Conservation (phyloP, 2,113 vertebrate species). For the Gallinago undulata region DNA sequence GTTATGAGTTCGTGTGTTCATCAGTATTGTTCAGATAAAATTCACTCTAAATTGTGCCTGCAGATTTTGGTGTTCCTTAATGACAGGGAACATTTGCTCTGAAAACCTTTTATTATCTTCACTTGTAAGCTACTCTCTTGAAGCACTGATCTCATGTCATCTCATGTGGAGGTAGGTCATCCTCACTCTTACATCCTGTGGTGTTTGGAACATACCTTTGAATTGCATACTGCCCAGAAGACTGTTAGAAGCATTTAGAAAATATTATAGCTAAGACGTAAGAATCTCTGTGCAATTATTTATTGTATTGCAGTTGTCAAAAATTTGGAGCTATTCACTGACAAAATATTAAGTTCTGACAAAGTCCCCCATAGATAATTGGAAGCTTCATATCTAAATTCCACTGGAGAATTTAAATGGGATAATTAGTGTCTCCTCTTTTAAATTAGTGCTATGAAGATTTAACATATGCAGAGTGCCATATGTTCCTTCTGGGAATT, state of each 20-base stretch:
- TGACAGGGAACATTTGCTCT: not conserved
- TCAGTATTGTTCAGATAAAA: not conserved
- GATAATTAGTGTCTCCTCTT: not conserved
- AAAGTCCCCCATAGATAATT: not conserved
- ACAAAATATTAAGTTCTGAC: not conserved
- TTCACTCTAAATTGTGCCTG: not conserved
- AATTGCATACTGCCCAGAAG: not conserved
- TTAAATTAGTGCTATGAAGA: not conserved
- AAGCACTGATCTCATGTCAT: not conserved
- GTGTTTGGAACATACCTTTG: not conserved
- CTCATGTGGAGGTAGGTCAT: not conserved
- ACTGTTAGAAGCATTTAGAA: not conserved
- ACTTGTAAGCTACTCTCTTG: not conserved
- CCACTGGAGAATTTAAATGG: not conserved
- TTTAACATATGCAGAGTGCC: not conserved
- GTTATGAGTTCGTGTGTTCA: not conserved
- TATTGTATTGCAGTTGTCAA: not conserved
- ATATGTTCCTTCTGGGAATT: rapidly evolving
- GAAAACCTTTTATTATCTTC: not conserved
- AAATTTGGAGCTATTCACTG: not conserved
- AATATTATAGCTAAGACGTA: not conserved
- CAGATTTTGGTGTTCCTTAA: not conserved
- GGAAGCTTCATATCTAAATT: not conserved
- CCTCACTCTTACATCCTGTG: not conserved
- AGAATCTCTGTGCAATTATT: not conserved